These are phyloP conservation scores for Lepeophtheirus nordmannii DNA, from an alignment of 2,888 invertebrate genomes.

Conservation along the genomic window DNA sequence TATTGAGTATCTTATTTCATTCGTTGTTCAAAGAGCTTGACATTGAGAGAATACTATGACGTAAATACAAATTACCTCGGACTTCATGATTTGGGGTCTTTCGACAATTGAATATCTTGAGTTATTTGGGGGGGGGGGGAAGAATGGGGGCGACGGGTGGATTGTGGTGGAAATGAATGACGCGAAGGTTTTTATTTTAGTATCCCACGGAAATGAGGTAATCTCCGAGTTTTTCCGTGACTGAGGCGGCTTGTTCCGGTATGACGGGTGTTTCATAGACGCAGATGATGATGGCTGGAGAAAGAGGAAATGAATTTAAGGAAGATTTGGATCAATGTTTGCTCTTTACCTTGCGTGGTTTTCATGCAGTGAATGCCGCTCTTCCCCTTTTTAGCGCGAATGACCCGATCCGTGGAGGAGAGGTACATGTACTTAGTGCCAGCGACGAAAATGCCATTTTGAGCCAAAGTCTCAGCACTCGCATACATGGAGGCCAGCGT, in stretches of 20 bases:
- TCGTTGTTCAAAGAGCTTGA: no score
- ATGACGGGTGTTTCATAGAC: constrained; percentile 90
- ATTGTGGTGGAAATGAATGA: background rate
- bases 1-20: no score
- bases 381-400: constrained; percentile 82
- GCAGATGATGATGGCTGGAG: constrained; percentile 78
- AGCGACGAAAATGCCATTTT: constrained; percentile 77
- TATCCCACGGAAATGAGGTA: constrained; percentile 92
- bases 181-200: constrained; percentile 40
- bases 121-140: background rate
- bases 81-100: background rate
- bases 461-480: constrained; percentile 71
- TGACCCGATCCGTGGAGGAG: constrained; percentile 73
- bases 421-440: constrained; percentile 86
- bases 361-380: constrained; percentile 91
- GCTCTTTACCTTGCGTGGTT: constrained; percentile 59
- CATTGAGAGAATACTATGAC: no score
- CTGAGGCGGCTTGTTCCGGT: constrained; percentile 88
- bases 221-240: constrained; percentile 92
- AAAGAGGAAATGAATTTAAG: constrained; percentile 32
- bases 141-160: background rate
- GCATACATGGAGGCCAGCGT: constrained; percentile 79
- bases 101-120: constrained; percentile 1
- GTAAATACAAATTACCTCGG: background rate
- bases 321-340: background rate